Evolutionary conservation across 2,797 vertebrate species (phyloP), one percentile per base, ranked within the genome.

Genomic region (Danionella dracula): DNA sequence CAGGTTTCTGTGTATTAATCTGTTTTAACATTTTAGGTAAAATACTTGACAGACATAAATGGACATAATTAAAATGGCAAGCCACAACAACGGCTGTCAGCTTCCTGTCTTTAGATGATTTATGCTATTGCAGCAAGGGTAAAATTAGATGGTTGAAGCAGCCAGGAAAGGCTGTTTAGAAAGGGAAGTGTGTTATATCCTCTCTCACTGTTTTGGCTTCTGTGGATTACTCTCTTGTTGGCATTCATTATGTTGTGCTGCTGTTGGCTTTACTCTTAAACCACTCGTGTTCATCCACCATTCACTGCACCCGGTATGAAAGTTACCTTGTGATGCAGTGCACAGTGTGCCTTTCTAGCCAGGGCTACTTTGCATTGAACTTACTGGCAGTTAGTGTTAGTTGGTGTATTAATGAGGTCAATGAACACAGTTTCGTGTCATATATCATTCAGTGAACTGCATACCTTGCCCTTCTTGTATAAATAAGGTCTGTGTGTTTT

Each of bases 51-150:
- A 6, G 23, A 27, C 23, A 27, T 27, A 27, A 3, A 27, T 27
- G 23, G 23, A 27, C 23, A 27, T 27, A 6, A 27, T 56, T 32
- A 16, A 58, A 60, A 65, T 37, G 48, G 42, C 10, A 15, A 23
- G 34, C 34, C 54, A 64, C 50, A 12, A 68, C 64, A 50, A 56
- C 4, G 12, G 56, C 32, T 17, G 31, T 58, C 13, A 13, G 67
- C 27, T 50, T 71, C 67, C 74, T 68, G 41, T 37, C 46, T 60
- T 60, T 71, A 56, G 37, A 64, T 73, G 60, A 65, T 46, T 71
- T 49, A 27, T 65, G 58, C 48, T 70, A 63, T 73, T 76, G 13
- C 41, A 48, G 51, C 5, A 35, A 12, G 15, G 54, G 27, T 49
- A 48, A 66, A 62, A 48, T 64, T 41, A 44, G 46, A 59, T 46